A percentile compares a stretch with the other conserved stretches of the same genome.
These are phyloP conservation scores for Pandion haliaetus DNA, from an alignment of 2,113 vertebrate species.

Conservation along the genomic window DNA sequence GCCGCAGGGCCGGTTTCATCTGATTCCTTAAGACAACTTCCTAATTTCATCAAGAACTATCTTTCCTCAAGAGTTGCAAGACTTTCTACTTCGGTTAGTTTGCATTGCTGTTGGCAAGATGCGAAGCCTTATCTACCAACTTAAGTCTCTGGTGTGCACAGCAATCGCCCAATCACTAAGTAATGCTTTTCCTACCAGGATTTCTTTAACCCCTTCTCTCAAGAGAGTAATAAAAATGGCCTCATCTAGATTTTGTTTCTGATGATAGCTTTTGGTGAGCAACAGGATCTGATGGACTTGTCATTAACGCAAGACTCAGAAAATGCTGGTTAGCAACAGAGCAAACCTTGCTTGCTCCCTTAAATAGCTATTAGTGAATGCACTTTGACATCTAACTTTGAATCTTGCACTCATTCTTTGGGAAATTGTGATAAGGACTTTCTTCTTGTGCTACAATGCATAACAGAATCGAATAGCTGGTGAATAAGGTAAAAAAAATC, in stretches of 20 bases:
- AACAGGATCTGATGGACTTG: not conserved
- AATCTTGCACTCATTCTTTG: not conserved
- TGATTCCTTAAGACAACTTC: no score
- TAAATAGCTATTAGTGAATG: not conserved
- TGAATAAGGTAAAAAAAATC: not conserved
- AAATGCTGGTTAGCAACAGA: not conserved
- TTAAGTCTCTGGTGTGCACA: no score
- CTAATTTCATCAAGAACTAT: no score
- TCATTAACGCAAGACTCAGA: not conserved
- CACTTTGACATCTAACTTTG: not conserved
- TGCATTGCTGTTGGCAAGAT: no score
- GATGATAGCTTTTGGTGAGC: not conserved
- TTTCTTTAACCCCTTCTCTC: no score
- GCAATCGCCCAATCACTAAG: no score
- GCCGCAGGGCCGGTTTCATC: no score
- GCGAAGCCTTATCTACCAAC: no score
- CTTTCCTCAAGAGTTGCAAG: no score
- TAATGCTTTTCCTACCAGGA: no score
- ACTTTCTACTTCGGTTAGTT: no score
- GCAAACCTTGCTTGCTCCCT: not conserved
- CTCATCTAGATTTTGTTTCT: not conserved
- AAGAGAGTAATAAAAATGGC: not conserved
- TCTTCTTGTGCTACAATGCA: not conserved
- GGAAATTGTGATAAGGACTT: not conserved
- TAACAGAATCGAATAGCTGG: not conserved